Base-by-base conservation (phyloP, 2,888 invertebrate species). In the Apamea sordens region DNA sequence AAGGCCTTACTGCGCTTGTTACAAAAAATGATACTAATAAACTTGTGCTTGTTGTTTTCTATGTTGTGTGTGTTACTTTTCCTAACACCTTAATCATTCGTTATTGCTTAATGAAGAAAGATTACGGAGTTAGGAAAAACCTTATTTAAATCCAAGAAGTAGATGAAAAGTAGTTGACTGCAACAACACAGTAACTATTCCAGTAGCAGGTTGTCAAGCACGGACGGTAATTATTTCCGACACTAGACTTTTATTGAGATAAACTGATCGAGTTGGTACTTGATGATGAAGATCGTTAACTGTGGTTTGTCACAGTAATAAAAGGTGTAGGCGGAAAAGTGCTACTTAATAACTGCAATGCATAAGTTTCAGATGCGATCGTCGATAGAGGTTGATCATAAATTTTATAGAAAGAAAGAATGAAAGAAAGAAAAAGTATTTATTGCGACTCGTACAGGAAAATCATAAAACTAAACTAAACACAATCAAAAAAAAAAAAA, bases 201-300 rank as follows among this genome's bases (percentile, higher is more conserved):
- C 24, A 28, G 56, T 21, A 68, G 41, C 83, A 56, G 41, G 76
- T 81, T 76, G 73, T 81, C 82, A 65, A 53, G 76, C 69, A 53
- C 53, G 4, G 3, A 32, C 21, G 53, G 59, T 76, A 73, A 83
- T 73, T 73, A 83, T 81, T 81, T 83, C 83, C 85, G 85, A 81
- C 83, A 73, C 18, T 1, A 3, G 80, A 72, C 76, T 85, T 71
- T 76, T 76, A 83, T 81, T 72, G 70, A 81, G 83, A 85, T 85
- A 76, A 73, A 81, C 72, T 69, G 56, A 75, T 80, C 56, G n/a
- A 15, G 61, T 56, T 36, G 44, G 13, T 83, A 63, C 59, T 59
- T 73, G 72, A 75, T 73, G 72, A 75, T 81, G 18, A 69, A 69
- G 68, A 47, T 47, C 69, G 63, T 53, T 63, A 47, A 71, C 36